Percentiles rank a stretch among this genome's conserved stretches.
Evolutionary conservation across 2,113 vertebrate species (phyloP).

Genomic region (Sciurus niger): DNA sequence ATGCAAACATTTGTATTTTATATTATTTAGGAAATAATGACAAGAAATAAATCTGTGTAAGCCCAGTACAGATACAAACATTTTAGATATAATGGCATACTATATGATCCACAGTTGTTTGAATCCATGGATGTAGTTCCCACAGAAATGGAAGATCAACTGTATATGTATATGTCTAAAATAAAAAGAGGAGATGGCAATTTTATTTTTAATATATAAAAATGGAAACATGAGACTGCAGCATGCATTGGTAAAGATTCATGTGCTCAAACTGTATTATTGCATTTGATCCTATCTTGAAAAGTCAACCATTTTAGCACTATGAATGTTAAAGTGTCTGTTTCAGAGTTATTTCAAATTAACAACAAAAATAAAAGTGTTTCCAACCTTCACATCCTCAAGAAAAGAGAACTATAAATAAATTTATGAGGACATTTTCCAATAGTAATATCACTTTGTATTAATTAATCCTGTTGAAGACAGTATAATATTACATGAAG

Average conservation of each 20-base stretch:
- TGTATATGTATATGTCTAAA: neutral
- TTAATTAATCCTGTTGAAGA: neutral
- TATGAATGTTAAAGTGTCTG: neutral
- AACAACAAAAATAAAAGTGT: neutral
- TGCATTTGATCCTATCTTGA: neutral
- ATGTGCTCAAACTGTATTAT: neutral
- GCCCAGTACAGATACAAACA: neutral
- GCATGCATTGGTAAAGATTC: neutral
- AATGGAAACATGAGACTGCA: neutral
- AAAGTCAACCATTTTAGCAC: neutral
- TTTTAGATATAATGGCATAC: neutral
- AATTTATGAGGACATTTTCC: neutral
- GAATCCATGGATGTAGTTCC: fast-evolving
- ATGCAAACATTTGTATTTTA: neutral
- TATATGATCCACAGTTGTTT: no score
- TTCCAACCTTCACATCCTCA: neutral
- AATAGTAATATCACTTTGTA: neutral
- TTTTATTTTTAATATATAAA: neutral
- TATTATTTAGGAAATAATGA: neutral
- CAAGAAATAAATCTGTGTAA: neutral
- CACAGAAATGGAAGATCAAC: neutral
- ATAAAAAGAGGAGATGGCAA: neutral
- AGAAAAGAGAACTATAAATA: neutral
- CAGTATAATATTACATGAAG: neutral
- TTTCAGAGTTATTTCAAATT: neutral